Percentiles rank a stretch among this genome's conserved stretches.
Evolutionary conservation across 2,888 invertebrate species (phyloP).

Genomic region (Tenodera sinensis): DNA sequence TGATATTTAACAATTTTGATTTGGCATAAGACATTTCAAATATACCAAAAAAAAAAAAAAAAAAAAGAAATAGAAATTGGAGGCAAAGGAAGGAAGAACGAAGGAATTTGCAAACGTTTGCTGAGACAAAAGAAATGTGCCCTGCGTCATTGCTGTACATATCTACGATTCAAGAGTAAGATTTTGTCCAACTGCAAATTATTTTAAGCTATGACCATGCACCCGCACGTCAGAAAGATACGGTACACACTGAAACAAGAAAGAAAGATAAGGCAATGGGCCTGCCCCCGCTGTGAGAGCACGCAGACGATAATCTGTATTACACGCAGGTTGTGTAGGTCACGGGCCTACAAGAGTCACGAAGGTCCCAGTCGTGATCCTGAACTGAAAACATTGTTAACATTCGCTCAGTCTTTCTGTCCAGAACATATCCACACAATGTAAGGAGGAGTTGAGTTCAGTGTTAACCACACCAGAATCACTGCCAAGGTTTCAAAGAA

Average conservation of each 20-base stretch:
- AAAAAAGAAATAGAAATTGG: too few relatives aligned
- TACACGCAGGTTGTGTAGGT: not conserved
- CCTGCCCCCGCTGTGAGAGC: not conserved
- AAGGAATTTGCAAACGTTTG: not conserved
- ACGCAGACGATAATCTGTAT: not conserved
- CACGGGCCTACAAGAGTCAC: not conserved
- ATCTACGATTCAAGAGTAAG: not conserved
- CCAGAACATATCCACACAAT: not conserved
- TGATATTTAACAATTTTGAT: too few relatives aligned
- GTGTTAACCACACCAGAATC: not conserved
- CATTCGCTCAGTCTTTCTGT: not conserved
- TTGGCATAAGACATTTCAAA: too few relatives aligned
- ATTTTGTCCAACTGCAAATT: not conserved
- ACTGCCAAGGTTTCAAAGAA: not conserved
- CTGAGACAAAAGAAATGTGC: not conserved
- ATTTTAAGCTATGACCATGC: not conserved
- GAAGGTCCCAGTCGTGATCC: not conserved
- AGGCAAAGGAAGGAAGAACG: too few relatives aligned
- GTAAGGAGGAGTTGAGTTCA: not conserved
- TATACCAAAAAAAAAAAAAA: too few relatives aligned
- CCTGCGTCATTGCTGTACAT: too few relatives aligned
- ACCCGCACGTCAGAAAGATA: not conserved
- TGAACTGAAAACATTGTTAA: not conserved
- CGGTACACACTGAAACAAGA: not conserved
- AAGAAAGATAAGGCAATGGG: not conserved